Percentiles rank a stretch among this genome's conserved stretches.
phyloP scores from a whole-genome alignment of 2,797 vertebrate species.

The Myotis pilosus region DNA sequence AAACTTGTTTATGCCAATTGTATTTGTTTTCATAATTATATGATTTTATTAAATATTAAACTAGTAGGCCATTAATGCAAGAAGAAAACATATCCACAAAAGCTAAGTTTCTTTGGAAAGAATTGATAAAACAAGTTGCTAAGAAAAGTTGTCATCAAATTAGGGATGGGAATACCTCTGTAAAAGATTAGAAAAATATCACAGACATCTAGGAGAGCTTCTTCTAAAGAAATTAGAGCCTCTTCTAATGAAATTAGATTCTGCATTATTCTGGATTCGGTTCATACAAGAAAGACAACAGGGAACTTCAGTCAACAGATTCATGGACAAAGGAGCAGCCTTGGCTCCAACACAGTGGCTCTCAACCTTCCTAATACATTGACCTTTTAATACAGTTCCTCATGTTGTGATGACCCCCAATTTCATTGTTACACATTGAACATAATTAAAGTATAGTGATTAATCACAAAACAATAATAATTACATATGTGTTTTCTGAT shows the following conservation, averaged over 20 bases:
- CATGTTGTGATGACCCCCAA: no score
- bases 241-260: slow-evolving; percentile 28
- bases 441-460: no score
- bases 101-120: slow-evolving; percentile 49
- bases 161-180: slow-evolving; percentile 11
- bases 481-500: no score
- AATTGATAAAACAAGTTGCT: slow-evolving; percentile 19
- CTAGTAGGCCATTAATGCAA: not conserved
- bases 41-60: slow-evolving; percentile 6
- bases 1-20: not conserved
- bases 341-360: not conserved
- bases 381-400: no score
- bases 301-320: not conserved
- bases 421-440: no score
- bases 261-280: not conserved
- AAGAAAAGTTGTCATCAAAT: slow-evolving; percentile 21
- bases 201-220: not conserved
- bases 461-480: no score
- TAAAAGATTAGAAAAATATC: slow-evolving; percentile 1
- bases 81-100: not conserved
- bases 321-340: not conserved
- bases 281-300: not conserved
- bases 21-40: slow-evolving; percentile 32
- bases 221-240: slow-evolving; percentile 25
- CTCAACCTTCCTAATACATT: no score